A percentile compares a stretch with the other conserved stretches of the same genome.
Evolutionary conservation across 2,888 invertebrate species (phyloP).

Genomic region (Cataglyphis albicans): DNA sequence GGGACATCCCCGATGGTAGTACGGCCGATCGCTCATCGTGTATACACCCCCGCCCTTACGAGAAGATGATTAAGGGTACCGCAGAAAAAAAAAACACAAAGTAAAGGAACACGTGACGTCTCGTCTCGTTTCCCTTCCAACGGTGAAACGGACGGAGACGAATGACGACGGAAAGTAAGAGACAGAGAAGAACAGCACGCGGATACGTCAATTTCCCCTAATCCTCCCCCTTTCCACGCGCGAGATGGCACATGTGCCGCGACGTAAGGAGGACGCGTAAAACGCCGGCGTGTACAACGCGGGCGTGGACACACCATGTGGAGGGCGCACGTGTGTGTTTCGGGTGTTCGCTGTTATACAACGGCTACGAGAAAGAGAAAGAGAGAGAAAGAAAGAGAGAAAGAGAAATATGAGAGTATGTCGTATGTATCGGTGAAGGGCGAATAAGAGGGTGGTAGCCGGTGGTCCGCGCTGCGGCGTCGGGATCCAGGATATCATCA

Average conservation of each 20-base stretch:
- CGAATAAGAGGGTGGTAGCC: conserved; percentile 78
- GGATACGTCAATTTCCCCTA: conserved; percentile 43
- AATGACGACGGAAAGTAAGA: background rate
- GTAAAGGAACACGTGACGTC: conserved; percentile 81
- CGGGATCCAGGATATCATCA: conserved; percentile 81
- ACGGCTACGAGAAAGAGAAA: conserved; percentile 39
- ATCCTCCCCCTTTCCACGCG: background rate
- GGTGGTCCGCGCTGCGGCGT: conserved; percentile 76
- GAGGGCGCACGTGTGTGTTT: conserved; percentile 26
- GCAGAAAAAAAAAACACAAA: conserved; percentile 79
- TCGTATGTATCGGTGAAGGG: conserved; percentile 65
- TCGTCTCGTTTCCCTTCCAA: conserved; percentile 73
- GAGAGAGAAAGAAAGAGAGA: conserved; percentile 40
- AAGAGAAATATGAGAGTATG: conserved; percentile 56
- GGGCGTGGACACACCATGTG: conserved; percentile 41
- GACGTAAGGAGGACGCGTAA: conserved; percentile 36
- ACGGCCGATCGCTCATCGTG: conserved; percentile 20
- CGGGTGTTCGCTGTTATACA: background rate
- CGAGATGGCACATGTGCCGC: conserved; percentile 46
- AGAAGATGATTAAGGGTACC: conserved; percentile 68
- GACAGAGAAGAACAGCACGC: conserved; percentile 5
- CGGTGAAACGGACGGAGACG: conserved; percentile 52
- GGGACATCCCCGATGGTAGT: conserved; percentile 33
- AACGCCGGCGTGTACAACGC: conserved; percentile 33
- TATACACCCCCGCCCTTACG: conserved; percentile 45